Evolutionary conservation across 1,140 invertebrate species (phyloP).

Genomic region (Luehdorfia chinensis): DNA sequence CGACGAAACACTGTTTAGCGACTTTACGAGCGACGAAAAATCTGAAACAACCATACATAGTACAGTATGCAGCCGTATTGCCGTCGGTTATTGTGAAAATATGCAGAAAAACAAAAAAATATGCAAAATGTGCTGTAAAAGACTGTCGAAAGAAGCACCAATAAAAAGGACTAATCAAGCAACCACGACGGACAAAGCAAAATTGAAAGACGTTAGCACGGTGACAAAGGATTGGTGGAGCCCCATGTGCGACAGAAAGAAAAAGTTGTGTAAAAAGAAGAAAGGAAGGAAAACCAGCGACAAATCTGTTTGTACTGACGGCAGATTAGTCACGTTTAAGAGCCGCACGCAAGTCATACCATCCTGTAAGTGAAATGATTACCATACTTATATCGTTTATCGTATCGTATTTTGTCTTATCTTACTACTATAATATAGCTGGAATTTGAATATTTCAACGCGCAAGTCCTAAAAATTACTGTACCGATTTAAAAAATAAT

Average conservation of each 20-base stretch:
- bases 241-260: too few relatives aligned
- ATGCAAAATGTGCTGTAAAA: slow-evolving; percentile 4
- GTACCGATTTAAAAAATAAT: too few relatives aligned
- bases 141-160: background rate
- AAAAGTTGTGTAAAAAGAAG: background rate
- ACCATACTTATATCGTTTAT: background rate
- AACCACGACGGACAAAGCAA: background rate
- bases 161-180: background rate
- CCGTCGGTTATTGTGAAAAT: background rate
- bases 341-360: slow-evolving; percentile 4
- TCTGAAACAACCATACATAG: background rate
- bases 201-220: slow-evolving; percentile 1
- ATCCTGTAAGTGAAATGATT: slow-evolving; percentile 3
- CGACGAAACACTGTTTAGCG: slow-evolving; percentile 4
- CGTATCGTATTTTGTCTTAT: too few relatives aligned
- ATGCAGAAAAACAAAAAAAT: background rate
- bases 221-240: background rate
- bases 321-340: slow-evolving; percentile 8
- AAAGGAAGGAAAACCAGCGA: background rate
- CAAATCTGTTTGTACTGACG: background rate
- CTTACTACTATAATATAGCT: too few relatives aligned
- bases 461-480: too few relatives aligned
- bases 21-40: slow-evolving; percentile 1
- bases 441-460: too few relatives aligned
- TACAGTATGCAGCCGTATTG: slow-evolving; percentile 1